These are phyloP conservation scores for Tenthredo notha DNA, from an alignment of 2,888 invertebrate genomes.

Conservation along the genomic window DNA sequence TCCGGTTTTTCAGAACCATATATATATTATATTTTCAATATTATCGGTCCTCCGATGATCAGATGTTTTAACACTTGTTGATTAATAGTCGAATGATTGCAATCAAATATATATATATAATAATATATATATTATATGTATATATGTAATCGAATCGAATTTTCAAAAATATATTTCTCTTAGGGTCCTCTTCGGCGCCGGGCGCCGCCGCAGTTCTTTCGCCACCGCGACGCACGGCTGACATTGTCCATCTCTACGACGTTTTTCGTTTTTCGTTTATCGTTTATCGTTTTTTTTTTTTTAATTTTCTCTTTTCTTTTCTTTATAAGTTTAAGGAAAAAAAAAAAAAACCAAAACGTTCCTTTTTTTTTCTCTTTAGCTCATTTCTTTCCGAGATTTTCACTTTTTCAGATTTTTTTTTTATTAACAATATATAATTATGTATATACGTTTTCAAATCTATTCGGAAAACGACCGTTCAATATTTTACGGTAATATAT, in stretches of 20 bases:
- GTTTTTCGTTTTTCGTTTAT: background rate
- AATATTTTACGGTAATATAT: background rate
- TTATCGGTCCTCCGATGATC: conserved; percentile 35
- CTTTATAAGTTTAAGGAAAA: background rate
- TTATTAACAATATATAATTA: background rate
- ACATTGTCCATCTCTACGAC: conserved; percentile 54
- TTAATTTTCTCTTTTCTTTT: conserved; percentile 54
- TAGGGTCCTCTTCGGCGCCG: conserved; percentile 68
- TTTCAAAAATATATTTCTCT: conserved; percentile 8
- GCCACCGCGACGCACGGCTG: conserved; percentile 74
- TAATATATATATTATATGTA: background rate
- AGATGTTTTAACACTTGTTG: conserved; percentile 17
- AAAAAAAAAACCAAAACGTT: background rate
- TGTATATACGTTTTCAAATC: background rate
- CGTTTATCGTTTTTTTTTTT: background rate
- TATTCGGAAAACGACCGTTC: conserved; percentile 5
- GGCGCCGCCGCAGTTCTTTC: conserved; percentile 78
- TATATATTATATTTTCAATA: conserved; percentile 53
- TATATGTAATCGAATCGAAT: background rate
- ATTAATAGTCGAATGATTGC: background rate
- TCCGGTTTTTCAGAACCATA: conserved; percentile 57
- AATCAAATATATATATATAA: background rate
- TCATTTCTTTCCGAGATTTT: conserved; percentile 14
- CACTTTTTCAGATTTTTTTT: conserved; percentile 10
- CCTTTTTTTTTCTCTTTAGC: conserved; percentile 9